Evolutionary conservation across 2,113 vertebrate species (phyloP).

Genomic region (Lathamus discolor): DNA sequence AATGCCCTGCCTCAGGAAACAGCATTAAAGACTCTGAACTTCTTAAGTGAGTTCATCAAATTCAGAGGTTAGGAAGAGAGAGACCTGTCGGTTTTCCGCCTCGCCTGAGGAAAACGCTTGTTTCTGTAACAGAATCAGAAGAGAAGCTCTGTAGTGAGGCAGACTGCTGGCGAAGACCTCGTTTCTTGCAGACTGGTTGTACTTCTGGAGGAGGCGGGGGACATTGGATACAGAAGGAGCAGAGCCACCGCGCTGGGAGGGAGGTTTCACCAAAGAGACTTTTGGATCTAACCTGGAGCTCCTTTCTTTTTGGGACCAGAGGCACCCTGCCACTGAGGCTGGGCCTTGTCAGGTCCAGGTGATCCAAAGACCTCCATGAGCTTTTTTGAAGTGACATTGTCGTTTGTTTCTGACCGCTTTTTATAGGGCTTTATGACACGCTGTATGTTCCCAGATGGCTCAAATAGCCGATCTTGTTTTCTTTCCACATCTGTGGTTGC

Average conservation of each 20-base stretch:
- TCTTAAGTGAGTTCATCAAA: conserved; percentile 5
- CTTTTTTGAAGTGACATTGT: neutral
- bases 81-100: neutral
- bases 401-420: neutral
- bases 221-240: neutral
- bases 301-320: neutral
- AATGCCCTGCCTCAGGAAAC: conserved; percentile 41
- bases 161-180: neutral
- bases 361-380: neutral
- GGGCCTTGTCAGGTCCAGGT: neutral
- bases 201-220: neutral
- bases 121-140: neutral
- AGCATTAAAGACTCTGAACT: neutral
- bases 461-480: neutral
- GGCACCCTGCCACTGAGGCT: neutral
- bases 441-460: neutral
- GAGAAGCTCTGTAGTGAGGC: neutral
- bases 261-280: neutral
- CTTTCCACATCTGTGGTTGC: neutral
- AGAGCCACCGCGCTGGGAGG: neutral
- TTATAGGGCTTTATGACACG: neutral
- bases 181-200: neutral
- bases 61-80: neutral
- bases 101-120: neutral
- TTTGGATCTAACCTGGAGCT: neutral